phyloP scores from a whole-genome alignment of 1,140 invertebrate species.

The Brachionus koreanus region DNA sequence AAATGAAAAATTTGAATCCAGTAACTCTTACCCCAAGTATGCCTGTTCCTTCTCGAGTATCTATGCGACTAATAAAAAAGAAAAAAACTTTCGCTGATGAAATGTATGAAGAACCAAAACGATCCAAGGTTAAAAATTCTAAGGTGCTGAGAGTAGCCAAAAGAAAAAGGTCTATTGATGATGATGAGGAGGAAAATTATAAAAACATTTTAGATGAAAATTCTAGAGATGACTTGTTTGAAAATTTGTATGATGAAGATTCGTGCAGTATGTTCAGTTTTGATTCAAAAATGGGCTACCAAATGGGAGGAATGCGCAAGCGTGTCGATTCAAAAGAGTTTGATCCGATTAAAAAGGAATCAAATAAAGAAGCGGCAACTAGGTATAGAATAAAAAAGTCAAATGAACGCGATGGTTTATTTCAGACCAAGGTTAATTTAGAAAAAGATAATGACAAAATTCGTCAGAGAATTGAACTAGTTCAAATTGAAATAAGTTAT shows the following conservation, averaged over 20 bases:
- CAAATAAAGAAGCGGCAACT: slow-evolving; percentile 38
- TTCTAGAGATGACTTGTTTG: neutral
- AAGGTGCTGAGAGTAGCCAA: neutral
- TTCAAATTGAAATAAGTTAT: slow-evolving; percentile 42
- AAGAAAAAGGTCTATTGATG: neutral
- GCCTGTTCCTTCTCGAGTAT: neutral
- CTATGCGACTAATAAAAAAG: slow-evolving; percentile 23
- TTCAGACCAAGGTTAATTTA: slow-evolving; percentile 22
- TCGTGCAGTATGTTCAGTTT: neutral
- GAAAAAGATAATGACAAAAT: slow-evolving; percentile 40
- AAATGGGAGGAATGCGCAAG: neutral
- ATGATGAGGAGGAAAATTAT: neutral
- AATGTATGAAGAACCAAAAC: neutral
- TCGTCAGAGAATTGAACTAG: neutral
- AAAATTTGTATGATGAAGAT: neutral
- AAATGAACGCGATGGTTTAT: slow-evolving; percentile 15
- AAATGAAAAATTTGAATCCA: neutral
- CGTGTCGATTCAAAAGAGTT: neutral
- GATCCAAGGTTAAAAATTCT: neutral
- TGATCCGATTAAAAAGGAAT: slow-evolving; percentile 28
- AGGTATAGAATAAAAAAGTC: slow-evolving; percentile 33
- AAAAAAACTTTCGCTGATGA: neutral
- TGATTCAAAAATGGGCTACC: neutral
- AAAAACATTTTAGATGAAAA: neutral
- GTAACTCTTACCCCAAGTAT: neutral